A percentile compares a stretch with the other conserved stretches of the same genome.
Evolutionary conservation across 2,113 vertebrate genomes (phyloP).

Genomic region (Onychostruthus taczanowskii): DNA sequence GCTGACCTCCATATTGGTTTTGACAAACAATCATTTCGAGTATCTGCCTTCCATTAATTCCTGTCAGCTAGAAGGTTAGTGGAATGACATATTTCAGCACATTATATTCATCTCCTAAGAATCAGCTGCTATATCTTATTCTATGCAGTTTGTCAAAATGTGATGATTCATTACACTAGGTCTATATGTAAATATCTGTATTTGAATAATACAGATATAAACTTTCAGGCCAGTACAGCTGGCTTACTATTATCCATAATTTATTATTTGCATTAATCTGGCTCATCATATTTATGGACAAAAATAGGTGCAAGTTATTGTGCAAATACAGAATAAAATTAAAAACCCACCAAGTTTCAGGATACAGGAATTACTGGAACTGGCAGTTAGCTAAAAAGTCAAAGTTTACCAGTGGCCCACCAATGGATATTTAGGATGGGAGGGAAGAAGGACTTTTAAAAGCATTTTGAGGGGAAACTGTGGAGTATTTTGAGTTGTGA

Average conservation of each 20-base stretch:
- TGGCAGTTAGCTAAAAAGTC: neutral
- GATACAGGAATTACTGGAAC: neutral
- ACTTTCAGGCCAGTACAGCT: neutral
- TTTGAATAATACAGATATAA: slow-evolving; percentile 22
- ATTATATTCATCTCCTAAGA: neutral
- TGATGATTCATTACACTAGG: slow-evolving; percentile 8
- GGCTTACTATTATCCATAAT: neutral
- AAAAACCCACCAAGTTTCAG: neutral
- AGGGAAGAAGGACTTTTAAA: neutral
- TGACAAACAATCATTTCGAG: neutral
- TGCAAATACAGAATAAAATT: neutral
- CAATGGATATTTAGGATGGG: neutral
- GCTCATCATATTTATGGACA: neutral
- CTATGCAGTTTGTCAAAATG: neutral
- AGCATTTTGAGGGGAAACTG: neutral
- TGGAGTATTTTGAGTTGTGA: neutral
- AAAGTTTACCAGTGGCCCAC: neutral
- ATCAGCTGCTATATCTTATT: slow-evolving; percentile 6
- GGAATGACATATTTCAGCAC: slow-evolving; percentile 6
- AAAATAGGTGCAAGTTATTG: neutral
- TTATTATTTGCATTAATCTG: slow-evolving; percentile 13
- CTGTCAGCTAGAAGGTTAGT: neutral
- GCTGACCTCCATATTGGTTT: neutral
- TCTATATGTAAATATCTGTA: slow-evolving; percentile 8
- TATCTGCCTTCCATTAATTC: neutral